These are phyloP conservation scores for Chionomys nivalis DNA, from an alignment of 2,113 vertebrate species.

Conservation along the genomic window DNA sequence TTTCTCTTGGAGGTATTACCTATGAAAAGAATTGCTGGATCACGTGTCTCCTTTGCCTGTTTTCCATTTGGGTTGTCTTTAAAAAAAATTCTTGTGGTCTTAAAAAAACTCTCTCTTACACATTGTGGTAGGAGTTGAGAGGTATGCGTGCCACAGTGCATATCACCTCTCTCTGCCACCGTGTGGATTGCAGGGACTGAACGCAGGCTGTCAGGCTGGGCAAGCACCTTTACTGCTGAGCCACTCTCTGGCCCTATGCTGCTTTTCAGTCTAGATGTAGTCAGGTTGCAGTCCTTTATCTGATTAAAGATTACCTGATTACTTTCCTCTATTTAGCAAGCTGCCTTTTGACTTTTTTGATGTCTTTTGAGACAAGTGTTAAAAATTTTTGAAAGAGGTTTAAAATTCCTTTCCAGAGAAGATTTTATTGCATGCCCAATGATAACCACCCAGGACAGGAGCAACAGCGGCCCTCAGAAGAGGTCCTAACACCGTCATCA, in stretches of 20 bases:
- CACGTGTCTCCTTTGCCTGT: not conserved
- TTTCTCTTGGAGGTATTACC: not conserved
- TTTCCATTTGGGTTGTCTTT: not conserved
- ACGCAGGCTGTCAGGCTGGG: not conserved
- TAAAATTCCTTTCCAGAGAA: constrained; percentile 25
- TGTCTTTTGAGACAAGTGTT: not conserved
- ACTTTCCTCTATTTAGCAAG: not conserved
- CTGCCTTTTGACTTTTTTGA: constrained; percentile 18
- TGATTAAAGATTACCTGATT: constrained; percentile 40
- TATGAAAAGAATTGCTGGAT: constrained; percentile 20
- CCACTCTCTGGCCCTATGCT: not conserved
- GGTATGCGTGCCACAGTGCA: too few relatives aligned
- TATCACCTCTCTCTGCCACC: too few relatives aligned
- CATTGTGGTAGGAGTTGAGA: not conserved
- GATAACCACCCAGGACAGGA: not conserved
- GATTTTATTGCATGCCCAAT: not conserved
- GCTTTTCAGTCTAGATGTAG: not conserved
- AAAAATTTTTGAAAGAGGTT: not conserved
- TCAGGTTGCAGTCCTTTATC: not conserved
- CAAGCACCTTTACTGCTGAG: not conserved
- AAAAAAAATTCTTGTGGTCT: not conserved
- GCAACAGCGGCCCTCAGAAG: not conserved
- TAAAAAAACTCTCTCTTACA: not conserved
- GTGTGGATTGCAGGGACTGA: not conserved
- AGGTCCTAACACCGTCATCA: not conserved